A percentile compares a stretch with the other conserved stretches of the same genome.
Conservation (phyloP, 2,888 invertebrate species). For the Camptogramma bilineatum region DNA sequence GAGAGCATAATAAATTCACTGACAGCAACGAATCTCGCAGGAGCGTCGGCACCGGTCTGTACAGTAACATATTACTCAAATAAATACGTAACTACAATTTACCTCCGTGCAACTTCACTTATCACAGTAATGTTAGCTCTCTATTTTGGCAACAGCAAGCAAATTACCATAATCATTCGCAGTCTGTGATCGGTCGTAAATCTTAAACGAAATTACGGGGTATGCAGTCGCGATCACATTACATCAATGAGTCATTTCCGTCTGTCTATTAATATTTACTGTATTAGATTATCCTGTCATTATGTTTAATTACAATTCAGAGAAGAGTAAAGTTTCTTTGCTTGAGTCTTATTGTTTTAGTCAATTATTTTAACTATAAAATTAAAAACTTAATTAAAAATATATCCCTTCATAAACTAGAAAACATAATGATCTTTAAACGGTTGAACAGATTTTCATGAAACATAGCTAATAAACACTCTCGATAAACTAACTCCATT, state of each 20-base stretch:
- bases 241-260: slow-evolving; percentile 65
- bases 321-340: slow-evolving; percentile 13
- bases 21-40: slow-evolving; percentile 24
- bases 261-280: slow-evolving; percentile 24
- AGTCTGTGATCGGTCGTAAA: slow-evolving; percentile 71
- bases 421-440: too few species aligned
- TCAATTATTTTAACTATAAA: too few species aligned
- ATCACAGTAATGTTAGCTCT: slow-evolving; percentile 61
- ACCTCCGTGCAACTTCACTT: slow-evolving; percentile 46
- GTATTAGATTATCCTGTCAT: slow-evolving; percentile 25
- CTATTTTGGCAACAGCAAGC: slow-evolving; percentile 72
- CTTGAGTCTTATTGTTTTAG: slow-evolving; percentile 10
- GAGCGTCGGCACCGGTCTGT: slow-evolving; percentile 14
- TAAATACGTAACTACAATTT: slow-evolving; percentile 42
- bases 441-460: too few species aligned
- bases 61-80: slow-evolving; percentile 38
- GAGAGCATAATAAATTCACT: slow-evolving; percentile 25
- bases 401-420: too few species aligned
- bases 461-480: too few species aligned
- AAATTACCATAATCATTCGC: slow-evolving; percentile 76
- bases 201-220: slow-evolving; percentile 73
- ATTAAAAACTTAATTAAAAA: too few species aligned
- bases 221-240: slow-evolving; percentile 66
- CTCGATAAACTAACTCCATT: too few species aligned
- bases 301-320: slow-evolving; percentile 35